Conservation (phyloP, 2,888 invertebrate species). For the Napeogenes sylphis region DNA sequence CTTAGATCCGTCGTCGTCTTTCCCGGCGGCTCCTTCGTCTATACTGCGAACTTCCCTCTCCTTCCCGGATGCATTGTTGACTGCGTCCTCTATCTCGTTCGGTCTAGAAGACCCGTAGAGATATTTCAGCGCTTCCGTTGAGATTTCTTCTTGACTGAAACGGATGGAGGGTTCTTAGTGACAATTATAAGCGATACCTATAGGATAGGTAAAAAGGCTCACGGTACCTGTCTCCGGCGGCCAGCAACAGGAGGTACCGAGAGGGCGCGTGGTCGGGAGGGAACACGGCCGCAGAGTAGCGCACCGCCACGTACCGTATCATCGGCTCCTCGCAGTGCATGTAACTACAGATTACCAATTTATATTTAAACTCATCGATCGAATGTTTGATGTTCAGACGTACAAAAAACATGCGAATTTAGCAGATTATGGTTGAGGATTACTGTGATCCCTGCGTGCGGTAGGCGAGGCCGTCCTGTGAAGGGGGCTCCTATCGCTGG, state of each 20-base stretch:
- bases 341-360: slow-evolving; percentile 62
- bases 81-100: slow-evolving; percentile 68
- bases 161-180: not conserved
- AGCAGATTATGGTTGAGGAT: too few relatives aligned
- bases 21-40: slow-evolving; percentile 63
- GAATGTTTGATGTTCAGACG: too few relatives aligned
- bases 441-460: too few relatives aligned
- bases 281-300: slow-evolving; percentile 89
- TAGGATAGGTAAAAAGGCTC: slow-evolving; percentile 27
- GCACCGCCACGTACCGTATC: slow-evolving; percentile 89
- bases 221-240: slow-evolving; percentile 88
- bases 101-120: slow-evolving; percentile 83
- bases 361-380: too few relatives aligned
- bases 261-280: slow-evolving; percentile 89
- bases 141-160: slow-evolving; percentile 85
- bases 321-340: slow-evolving; percentile 88
- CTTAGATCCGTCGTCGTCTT: slow-evolving; percentile 52
- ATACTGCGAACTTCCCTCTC: slow-evolving; percentile 48
- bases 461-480: too few relatives aligned
- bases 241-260: slow-evolving; percentile 87
- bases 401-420: too few relatives aligned
- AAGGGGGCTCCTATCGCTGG: too few relatives aligned
- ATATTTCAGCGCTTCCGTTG: slow-evolving; percentile 83
- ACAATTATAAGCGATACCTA: too few relatives aligned
- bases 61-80: slow-evolving; percentile 66